phyloP scores from a whole-genome alignment of 2,888 invertebrate genomes.

The Ctena decussata region DNA sequence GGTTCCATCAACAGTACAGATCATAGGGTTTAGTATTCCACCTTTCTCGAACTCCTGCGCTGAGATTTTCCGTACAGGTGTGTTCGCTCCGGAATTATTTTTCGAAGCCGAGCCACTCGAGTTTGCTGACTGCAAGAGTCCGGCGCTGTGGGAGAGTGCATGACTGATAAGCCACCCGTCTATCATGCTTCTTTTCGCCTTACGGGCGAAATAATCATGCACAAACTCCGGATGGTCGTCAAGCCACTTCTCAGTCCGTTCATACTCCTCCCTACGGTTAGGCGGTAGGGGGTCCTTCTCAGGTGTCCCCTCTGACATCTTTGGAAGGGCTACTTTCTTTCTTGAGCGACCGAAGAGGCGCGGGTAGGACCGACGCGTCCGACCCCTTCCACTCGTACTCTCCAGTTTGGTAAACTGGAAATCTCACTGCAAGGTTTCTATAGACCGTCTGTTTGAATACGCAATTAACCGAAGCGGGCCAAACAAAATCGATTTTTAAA shows the following conservation, averaged over 20 bases:
- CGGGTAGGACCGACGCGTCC: slow-evolving; percentile 65
- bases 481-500: slow-evolving; percentile 69
- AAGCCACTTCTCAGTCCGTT: slow-evolving; percentile 95
- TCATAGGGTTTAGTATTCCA: slow-evolving; percentile 95
- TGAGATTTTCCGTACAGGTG: slow-evolving; percentile 97
- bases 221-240: slow-evolving; percentile 99
- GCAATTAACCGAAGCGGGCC: slow-evolving; percentile 66
- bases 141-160: slow-evolving; percentile 79
- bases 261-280: slow-evolving; percentile 76
- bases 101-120: slow-evolving; percentile 81
- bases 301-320: slow-evolving; percentile 63
- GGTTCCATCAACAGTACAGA: slow-evolving; percentile 95
- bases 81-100: slow-evolving; percentile 93
- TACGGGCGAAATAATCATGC: slow-evolving; percentile 96
- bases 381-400: slow-evolving; percentile 42
- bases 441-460: slow-evolving; percentile 64
- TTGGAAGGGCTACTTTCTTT: slow-evolving; percentile 54
- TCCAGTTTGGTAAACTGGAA: slow-evolving; percentile 54
- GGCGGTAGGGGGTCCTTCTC: slow-evolving; percentile 68
- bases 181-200: slow-evolving; percentile 96
- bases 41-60: slow-evolving; percentile 98
- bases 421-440: slow-evolving; percentile 25
- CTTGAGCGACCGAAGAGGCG: slow-evolving; percentile 62
- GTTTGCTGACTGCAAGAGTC: slow-evolving; percentile 70
- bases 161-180: slow-evolving; percentile 94